Percentiles rank a stretch among this genome's conserved stretches.
These are phyloP conservation scores for Callopanchax toddi DNA, from an alignment of 2,113 vertebrate species.

Conservation along the genomic window DNA sequence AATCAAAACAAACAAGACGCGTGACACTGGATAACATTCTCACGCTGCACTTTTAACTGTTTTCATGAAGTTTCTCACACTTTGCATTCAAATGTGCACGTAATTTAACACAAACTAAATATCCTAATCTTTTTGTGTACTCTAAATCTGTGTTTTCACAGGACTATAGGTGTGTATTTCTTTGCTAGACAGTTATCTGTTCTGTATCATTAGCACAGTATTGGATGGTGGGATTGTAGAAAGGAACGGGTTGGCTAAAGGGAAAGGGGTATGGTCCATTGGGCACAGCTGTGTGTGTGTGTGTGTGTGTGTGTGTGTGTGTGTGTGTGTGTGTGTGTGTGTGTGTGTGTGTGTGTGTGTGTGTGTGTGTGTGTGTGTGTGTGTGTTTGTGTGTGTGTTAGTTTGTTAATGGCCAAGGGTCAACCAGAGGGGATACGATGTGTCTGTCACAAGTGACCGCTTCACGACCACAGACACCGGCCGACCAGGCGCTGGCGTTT, in stretches of 20 bases:
- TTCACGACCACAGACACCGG: constrained; percentile 60
- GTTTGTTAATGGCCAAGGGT: constrained; percentile 57
- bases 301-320: constrained; percentile 30
- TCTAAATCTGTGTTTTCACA: constrained; percentile 30
- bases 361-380: constrained; percentile 27
- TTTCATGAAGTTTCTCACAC: no score
- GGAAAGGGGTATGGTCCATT: constrained; percentile 53
- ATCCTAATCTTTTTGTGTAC: constrained; percentile 56
- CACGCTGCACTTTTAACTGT: not conserved
- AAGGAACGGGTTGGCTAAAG: constrained; percentile 53
- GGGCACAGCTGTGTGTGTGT: constrained; percentile 26
- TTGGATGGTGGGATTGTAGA: constrained; percentile 56
- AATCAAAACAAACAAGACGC: constrained; percentile 2
- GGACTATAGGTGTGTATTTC: constrained; percentile 47
- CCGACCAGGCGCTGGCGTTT: constrained; percentile 50
- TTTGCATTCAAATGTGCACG: no score
- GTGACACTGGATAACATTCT: not conserved
- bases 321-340: constrained; percentile 29
- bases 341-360: constrained; percentile 28
- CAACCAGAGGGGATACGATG: constrained; percentile 69
- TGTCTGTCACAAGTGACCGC: constrained; percentile 75
- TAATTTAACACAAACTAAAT: not conserved
- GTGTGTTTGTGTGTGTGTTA: constrained; percentile 27
- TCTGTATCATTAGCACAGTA: constrained; percentile 73
- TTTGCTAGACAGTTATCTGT: constrained; percentile 55